Conservation (phyloP, 1,140 invertebrate genomes). For the Anoplophora glabripennis region DNA sequence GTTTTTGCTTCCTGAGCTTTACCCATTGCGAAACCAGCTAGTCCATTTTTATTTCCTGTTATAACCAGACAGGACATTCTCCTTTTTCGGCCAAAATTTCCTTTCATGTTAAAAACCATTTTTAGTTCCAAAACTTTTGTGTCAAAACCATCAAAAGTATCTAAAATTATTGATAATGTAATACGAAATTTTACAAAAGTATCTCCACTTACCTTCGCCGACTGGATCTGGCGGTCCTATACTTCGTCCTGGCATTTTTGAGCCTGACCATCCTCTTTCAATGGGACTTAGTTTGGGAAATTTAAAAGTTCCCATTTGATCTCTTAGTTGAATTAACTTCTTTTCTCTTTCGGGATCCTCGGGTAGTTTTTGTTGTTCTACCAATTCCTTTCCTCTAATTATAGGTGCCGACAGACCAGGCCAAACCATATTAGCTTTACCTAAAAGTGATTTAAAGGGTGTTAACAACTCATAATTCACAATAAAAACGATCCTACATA, state of each 20-base stretch:
- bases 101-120: slow-evolving; percentile 80
- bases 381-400: slow-evolving; percentile 71
- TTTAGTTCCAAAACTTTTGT: slow-evolving; percentile 81
- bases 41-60: slow-evolving; percentile 86
- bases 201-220: slow-evolving; percentile 62
- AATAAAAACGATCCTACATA: slow-evolving; percentile 35
- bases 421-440: slow-evolving; percentile 81
- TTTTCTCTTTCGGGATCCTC: slow-evolving; percentile 70
- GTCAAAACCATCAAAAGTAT: slow-evolving; percentile 85
- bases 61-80: slow-evolving; percentile 69
- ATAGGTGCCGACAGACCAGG: slow-evolving; percentile 87
- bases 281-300: slow-evolving; percentile 68
- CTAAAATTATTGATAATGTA: slow-evolving; percentile 54
- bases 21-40: slow-evolving; percentile 78
- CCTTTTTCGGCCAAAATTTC: slow-evolving; percentile 74
- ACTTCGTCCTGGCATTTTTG: slow-evolving; percentile 75
- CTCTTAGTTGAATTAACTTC: slow-evolving; percentile 68
- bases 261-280: slow-evolving; percentile 87
- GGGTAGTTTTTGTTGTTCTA: slow-evolving; percentile 66
- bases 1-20: slow-evolving; percentile 64
- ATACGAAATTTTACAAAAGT: neutral
- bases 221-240: slow-evolving; percentile 84
- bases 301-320: slow-evolving; percentile 64
- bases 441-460: slow-evolving; percentile 45
- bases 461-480: neutral